Evolutionary conservation across 2,113 vertebrate genomes (phyloP).

Genomic region (Chlamydotis undulata): DNA sequence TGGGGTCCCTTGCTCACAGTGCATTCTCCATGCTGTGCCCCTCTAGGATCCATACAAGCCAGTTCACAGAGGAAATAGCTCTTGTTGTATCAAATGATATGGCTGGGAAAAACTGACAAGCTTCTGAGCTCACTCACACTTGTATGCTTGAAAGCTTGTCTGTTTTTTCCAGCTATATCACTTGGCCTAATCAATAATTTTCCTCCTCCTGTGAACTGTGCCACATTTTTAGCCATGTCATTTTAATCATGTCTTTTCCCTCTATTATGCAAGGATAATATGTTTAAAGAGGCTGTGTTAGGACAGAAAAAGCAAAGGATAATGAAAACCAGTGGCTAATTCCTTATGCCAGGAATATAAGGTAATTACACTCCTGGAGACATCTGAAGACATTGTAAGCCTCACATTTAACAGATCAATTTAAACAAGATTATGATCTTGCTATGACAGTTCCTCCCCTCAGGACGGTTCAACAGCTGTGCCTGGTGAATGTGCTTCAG

Average conservation of each 20-base stretch:
- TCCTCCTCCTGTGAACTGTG: not conserved
- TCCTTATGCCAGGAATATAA: not conserved
- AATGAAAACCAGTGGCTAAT: not conserved
- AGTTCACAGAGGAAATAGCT: not conserved
- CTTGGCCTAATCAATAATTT: constrained; percentile 5
- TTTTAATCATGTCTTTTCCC: not conserved
- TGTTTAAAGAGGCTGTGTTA: not conserved
- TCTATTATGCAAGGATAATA: not conserved
- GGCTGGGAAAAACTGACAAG: not conserved
- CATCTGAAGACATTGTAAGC: not conserved
- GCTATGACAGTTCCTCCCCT: not conserved
- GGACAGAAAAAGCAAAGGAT: not conserved
- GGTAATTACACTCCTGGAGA: not conserved
- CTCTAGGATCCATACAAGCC: not conserved
- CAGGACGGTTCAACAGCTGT: not conserved
- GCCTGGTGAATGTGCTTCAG: not conserved
- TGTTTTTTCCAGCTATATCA: not conserved
- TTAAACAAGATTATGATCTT: not conserved
- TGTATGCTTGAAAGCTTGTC: not conserved
- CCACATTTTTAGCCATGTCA: not conserved
- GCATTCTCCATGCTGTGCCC: not conserved
- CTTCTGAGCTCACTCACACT: not conserved
- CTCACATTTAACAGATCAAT: not conserved
- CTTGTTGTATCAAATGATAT: not conserved
- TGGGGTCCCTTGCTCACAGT: not conserved